Evolutionary conservation across 2,113 vertebrate genomes (phyloP).

Genomic region (Xiphophorus couchianus): DNA sequence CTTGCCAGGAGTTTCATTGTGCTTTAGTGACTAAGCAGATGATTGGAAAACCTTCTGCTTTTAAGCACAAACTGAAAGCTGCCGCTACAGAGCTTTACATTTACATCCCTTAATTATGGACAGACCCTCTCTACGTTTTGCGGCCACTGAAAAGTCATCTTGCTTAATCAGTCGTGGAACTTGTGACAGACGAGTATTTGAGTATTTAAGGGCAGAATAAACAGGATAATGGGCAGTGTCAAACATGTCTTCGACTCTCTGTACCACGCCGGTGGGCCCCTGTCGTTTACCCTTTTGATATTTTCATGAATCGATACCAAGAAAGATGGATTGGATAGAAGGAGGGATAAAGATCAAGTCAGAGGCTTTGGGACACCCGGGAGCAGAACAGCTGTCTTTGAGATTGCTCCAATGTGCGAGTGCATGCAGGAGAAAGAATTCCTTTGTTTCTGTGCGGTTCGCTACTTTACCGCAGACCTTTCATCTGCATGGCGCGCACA

Average conservation of each 20-base stretch:
- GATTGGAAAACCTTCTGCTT: conserved; percentile 52
- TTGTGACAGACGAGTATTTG: conserved; percentile 47
- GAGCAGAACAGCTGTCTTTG: conserved; percentile 66
- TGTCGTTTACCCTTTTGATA: conserved; percentile 39
- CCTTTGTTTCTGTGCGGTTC: conserved; percentile 71
- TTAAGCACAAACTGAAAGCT: conserved; percentile 51
- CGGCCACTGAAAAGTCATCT: conserved; percentile 50
- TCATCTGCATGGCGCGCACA: conserved; percentile 63
- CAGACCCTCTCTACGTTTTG: conserved; percentile 27
- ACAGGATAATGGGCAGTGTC: conserved; percentile 11
- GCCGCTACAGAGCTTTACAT: conserved; percentile 37
- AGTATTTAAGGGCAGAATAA: conserved; percentile 28
- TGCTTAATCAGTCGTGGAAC: conserved; percentile 38
- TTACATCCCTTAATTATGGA: conserved; percentile 51
- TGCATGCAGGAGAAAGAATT: conserved; percentile 64
- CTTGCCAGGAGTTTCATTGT: conserved; percentile 46
- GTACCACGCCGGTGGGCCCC: conserved; percentile 50
- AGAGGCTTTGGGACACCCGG: conserved; percentile 55
- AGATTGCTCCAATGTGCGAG: conserved; percentile 74
- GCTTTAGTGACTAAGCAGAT: conserved; percentile 30
- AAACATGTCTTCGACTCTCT: conserved; percentile 4
- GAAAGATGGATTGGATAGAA: conserved; percentile 17
- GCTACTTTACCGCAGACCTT: conserved; percentile 56
- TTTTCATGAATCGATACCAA: conserved; percentile 58
- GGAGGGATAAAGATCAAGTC: conserved; percentile 30